Base-by-base conservation (phyloP, 2,888 invertebrate species). In the Athalia cordata region DNA sequence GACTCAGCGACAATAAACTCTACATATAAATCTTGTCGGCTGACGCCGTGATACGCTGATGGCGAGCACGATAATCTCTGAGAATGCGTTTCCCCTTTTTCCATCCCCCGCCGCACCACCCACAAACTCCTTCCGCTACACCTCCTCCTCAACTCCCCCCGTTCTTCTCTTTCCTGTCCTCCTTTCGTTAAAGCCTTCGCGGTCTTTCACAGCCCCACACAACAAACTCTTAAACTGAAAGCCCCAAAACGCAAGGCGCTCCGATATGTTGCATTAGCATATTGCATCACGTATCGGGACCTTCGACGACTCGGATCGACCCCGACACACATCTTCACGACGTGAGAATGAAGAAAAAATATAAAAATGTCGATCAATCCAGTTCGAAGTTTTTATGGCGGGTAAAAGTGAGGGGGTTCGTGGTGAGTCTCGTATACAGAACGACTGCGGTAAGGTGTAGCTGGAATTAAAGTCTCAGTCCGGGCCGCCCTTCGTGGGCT, bases 1-100 rank as follows among this genome's bases (percentile, higher is more conserved):
- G 89, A 89, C 89, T 89, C 89, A 89, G 90, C 89, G 90, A 90
- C 90, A 90, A 90, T 90, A 90, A 90, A 90, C 90, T 90, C 90
- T 89, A 89, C 90, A 88, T 90, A 90, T 90, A 90, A 90, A 90
- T 90, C 90, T 90, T 90, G 89, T 87, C 89, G 88, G 86, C 88
- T 89, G 89, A 89, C 90, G 90, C 89, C 86, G 88, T 89, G 90
- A 90, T 90, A 90, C 90, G 89, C 89, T 90, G 90, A 90, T 90
- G 90, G 90, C 89, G 89, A 90, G 89, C 89, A 89, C 90, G 90
- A 90, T 90, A 90, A 90, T 90, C 90, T 90, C 89, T 88, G 89
- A 89, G 90, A 90, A 90, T 90, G 89, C 89, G 88, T 89, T 88
- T 86, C 88, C 87, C 87, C 85, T 85, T 83, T 84, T 83, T 81